Evolutionary conservation across 64 coral and sea anemone species (phyloP), one percentile per base, ranked within the genome.

Genomic region (Montipora efflorescens): DNA sequence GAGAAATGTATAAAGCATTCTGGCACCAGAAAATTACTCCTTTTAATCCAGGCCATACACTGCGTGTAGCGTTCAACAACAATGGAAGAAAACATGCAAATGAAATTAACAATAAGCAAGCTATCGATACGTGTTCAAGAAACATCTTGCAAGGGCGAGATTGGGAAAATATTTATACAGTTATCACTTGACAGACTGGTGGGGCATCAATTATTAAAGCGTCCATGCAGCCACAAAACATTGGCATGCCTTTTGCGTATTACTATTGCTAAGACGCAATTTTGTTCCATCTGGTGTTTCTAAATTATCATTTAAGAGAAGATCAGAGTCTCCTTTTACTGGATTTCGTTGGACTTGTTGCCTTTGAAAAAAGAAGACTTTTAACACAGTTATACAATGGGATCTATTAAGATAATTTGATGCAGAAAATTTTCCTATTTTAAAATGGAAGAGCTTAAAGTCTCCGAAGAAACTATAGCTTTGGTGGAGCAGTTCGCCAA

Each of bases 371-470:
- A 16, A 16, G 11, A 64, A 12, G 3, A 64, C 61, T 64, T 64
- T 64, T 4, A 64, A 64, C 8, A 11, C 14, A 3, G 61, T 64
- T 64, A 3, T 16, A 15, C 61, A 12, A 14, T 14, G 8, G 13
- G 61, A 16, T 12, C 9, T 14, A 16, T 15, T 55, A 10, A 55
- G 10, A 55, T 55, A 10, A 7, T 55, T 55, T 55, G 52, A 55
- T 55, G 6, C 11, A 15, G 61, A 57, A 11, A 64, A 64, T 14
- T 64, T 16, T 14, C 13, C 14, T 4, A 64, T 55, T 2, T 10
- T 13, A 86, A 71, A 28, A 86, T 86, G 82, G 82, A 86, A 10
- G 82, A 51, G 81, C 36, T 46, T 48, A 55, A 84, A 19, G 81
- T 58, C 7, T 11, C 36, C 16, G 13, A 62, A 57, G 92, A 67